A percentile compares a stretch with the other conserved stretches of the same genome.
phyloP scores from a whole-genome alignment of 2,113 vertebrate species.

The Calyptommatus sinebrachiatus region DNA sequence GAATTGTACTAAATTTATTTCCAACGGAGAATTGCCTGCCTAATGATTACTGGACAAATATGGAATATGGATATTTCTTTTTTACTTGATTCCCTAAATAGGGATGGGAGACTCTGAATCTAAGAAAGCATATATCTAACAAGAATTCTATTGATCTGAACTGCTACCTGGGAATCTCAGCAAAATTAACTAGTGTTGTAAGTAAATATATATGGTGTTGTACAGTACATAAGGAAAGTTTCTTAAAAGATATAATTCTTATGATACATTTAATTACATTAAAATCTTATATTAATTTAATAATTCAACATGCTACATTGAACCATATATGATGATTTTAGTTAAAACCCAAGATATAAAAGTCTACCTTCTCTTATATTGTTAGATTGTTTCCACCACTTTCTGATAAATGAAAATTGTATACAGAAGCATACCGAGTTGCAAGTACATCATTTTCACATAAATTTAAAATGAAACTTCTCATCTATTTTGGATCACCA shows the following conservation, averaged over 20 bases:
- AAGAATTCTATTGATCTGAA: neutral
- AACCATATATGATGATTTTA: neutral
- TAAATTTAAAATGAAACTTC: neutral
- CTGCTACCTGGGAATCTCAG: neutral
- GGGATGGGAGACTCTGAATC: neutral
- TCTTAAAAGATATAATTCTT: neutral
- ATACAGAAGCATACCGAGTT: neutral
- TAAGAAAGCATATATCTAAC: neutral
- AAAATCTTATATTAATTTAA: neutral
- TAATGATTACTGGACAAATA: neutral
- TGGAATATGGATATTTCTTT: neutral
- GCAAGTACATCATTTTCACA: neutral
- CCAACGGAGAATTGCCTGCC: neutral
- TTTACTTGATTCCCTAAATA: neutral
- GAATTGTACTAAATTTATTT: neutral
- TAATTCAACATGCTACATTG: neutral
- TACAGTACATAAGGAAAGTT: neutral
- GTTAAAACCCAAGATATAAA: neutral
- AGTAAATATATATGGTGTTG: neutral
- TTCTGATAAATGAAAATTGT: neutral
- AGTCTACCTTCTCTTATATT: rapidly evolving
- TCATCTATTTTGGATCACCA: neutral
- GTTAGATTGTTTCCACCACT: neutral
- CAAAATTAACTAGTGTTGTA: neutral
- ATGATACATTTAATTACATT: neutral